Evolutionary conservation across 1,140 invertebrate species (phyloP).

Genomic region (Drosophila dunni): DNA sequence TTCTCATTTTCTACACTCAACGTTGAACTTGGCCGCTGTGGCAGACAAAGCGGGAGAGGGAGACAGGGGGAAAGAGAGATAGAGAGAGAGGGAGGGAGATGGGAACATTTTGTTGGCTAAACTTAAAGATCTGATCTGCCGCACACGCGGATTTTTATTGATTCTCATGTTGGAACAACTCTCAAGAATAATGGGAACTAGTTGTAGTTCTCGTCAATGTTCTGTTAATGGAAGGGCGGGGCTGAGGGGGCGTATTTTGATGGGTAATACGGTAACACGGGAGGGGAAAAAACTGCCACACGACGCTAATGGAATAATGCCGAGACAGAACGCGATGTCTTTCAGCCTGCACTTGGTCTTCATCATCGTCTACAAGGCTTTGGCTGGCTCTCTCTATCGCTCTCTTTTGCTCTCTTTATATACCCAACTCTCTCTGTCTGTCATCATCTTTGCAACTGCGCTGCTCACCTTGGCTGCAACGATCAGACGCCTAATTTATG

Average conservation of each 20-base stretch:
- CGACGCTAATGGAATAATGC: slow-evolving; percentile 75
- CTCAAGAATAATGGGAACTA: slow-evolving; percentile 28
- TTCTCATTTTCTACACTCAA: slow-evolving; percentile 52
- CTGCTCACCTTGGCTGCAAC: slow-evolving; percentile 60
- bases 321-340: slow-evolving; percentile 43
- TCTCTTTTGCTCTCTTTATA: slow-evolving; percentile 15
- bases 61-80: background rate
- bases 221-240: slow-evolving; percentile 77
- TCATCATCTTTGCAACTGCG: slow-evolving; percentile 38
- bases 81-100: slow-evolving; percentile 2
- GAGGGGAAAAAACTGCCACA: slow-evolving; percentile 44
- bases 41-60: background rate
- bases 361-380: slow-evolving; percentile 15
- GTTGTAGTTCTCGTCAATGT: slow-evolving; percentile 37
- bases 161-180: slow-evolving; percentile 71
- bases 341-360: slow-evolving; percentile 31
- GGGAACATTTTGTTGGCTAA: background rate
- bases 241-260: slow-evolving; percentile 49
- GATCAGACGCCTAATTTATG: slow-evolving; percentile 80
- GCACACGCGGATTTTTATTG: slow-evolving; percentile 76
- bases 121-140: slow-evolving; percentile 50
- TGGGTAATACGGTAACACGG: background rate
- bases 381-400: slow-evolving; percentile 19
- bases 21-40: slow-evolving; percentile 57
- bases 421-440: background rate